Evolutionary conservation across 2,888 invertebrate genomes (phyloP), one percentile per base, ranked within the genome.

Genomic region (Brachyptera putata): DNA sequence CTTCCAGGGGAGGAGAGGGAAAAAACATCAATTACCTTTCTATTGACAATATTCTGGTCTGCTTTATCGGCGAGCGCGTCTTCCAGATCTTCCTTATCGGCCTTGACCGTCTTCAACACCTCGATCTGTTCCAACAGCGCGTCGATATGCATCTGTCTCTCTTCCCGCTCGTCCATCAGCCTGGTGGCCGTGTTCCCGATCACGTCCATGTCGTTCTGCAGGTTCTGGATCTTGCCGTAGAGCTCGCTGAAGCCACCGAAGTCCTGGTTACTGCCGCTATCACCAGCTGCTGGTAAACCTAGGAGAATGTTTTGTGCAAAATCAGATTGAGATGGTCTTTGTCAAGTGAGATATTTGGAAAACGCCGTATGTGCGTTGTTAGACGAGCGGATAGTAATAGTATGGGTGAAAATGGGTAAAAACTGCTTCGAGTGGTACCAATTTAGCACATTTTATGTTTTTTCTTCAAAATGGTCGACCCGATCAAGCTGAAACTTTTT

Each of bases 41-140:
- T 78, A 58, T 87, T 84, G 60, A 89, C 74, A 70, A 81, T 77
- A 1, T 81, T 80, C 55, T 84, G 77, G 70, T 89, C 88, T 0
- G 87, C 89, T 72, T 89, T 89, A 59, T 87, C 85, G 0, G 87
- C 86, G 66, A 89, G 76, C 1, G 86, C 82, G 62, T 86, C 85
- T 60, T 84, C 83, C 66, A 89, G 78, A 66, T 87, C 86, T 66
- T 84, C 84, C 63, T 84, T 83, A 66, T 88, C 86, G 3, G 87
- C 80, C 72, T 89, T 89, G 1, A 83, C 76, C 0, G 78, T 79
- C 68, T 84, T 84, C 63, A 89, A 69, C 13, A 84, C 67, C 67
- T 86, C 85, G 49, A 86, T 79, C 75, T 86, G 84, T 70, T 86
- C 85, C 58, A 81, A 69, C 48, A 86, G 70, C 9, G 78, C 76